These are phyloP conservation scores for Diaperis boleti DNA, from an alignment of 2,888 invertebrate genomes.

Conservation along the genomic window DNA sequence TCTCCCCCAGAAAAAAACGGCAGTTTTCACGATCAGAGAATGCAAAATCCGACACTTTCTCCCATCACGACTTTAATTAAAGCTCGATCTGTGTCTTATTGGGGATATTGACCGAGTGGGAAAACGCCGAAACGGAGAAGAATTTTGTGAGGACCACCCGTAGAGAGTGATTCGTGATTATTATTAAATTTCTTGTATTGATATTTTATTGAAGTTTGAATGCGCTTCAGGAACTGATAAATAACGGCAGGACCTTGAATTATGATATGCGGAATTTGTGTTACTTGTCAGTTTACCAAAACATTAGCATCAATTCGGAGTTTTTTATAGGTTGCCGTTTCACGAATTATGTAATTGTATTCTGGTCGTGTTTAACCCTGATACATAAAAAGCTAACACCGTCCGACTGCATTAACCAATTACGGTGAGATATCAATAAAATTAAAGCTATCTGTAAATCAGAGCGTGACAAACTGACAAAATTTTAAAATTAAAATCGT, in stretches of 20 bases:
- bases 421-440: background rate
- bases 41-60: constrained; percentile 40
- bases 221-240: constrained; percentile 23
- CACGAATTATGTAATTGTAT: constrained; percentile 4
- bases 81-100: constrained; percentile 14
- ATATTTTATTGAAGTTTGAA: constrained; percentile 1
- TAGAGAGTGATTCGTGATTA: background rate
- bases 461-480: constrained; percentile 20
- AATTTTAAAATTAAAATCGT: constrained; percentile 29
- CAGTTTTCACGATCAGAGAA: constrained; percentile 33
- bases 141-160: constrained; percentile 7
- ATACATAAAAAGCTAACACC: background rate
- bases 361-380: background rate
- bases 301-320: constrained; percentile 9
- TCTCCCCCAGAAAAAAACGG: constrained; percentile 20
- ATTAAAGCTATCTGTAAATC: constrained; percentile 6
- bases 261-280: constrained; percentile 11
- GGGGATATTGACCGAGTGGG: constrained; percentile 12
- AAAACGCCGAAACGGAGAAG: constrained; percentile 7
- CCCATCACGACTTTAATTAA: constrained; percentile 42
- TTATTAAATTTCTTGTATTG: background rate
- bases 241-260: constrained; percentile 12
- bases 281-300: constrained; percentile 10
- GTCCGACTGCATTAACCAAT: background rate
- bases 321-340: background rate